phyloP scores from a whole-genome alignment of 37 sponge, comb jelly and placozoan species.

The Theonella swinhoei region DNA sequence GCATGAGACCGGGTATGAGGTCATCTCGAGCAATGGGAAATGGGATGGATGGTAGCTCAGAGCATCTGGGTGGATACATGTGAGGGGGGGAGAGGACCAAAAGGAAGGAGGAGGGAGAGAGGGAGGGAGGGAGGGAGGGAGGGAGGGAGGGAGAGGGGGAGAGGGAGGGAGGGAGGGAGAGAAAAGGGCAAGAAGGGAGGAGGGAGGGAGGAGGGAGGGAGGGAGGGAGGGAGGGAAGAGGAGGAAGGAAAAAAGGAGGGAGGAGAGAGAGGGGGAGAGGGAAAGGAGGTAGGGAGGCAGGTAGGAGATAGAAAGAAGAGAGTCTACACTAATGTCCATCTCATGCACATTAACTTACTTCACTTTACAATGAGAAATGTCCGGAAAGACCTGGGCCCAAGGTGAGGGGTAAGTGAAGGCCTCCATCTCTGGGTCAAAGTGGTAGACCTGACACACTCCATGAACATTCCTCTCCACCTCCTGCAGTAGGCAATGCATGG shows the following conservation, averaged over 20 bases:
- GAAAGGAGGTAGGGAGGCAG: constrained; percentile 1
- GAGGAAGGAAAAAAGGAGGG: not conserved
- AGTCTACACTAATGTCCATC: too few relatives aligned
- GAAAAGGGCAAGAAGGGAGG: not conserved
- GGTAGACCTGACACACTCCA: constrained; percentile 45
- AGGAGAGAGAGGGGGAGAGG: not conserved
- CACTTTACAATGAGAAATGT: constrained; percentile 50
- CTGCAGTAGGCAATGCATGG: too few relatives aligned
- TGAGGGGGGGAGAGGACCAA: not conserved
- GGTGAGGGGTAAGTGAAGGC: constrained; percentile 58
- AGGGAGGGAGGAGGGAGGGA: not conserved
- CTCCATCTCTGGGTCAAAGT: not conserved
- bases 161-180: not conserved
- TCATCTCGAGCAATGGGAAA: constrained; percentile 16
- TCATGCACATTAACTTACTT: too few relatives aligned
- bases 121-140: not conserved
- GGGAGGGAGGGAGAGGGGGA: constrained; percentile 10
- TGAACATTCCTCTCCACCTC: constrained; percentile 33
- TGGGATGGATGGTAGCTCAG: constrained; percentile 32
- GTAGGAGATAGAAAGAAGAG: not conserved
- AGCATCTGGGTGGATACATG: too few relatives aligned
- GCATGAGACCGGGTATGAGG: constrained; percentile 59
- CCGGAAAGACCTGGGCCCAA: constrained; percentile 64
- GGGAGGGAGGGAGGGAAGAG: not conserved
- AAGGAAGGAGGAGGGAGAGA: not conserved